Percentiles rank a stretch among this genome's conserved stretches.
Conservation (phyloP, 1,140 invertebrate genomes). For the Dinothrombium tinctorium region DNA sequence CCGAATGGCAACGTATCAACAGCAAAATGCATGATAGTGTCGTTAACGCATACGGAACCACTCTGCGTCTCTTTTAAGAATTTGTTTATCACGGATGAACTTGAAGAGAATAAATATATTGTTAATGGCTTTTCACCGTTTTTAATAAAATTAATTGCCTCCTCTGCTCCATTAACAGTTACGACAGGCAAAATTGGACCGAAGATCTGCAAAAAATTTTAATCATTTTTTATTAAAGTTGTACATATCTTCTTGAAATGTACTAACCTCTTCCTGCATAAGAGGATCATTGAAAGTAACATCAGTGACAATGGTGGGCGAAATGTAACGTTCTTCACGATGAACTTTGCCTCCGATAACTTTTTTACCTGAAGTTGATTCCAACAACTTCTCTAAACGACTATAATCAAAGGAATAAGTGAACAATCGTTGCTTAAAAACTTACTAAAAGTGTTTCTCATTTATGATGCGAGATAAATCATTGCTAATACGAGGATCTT, state of each 20-base stretch:
- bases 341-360: conserved; percentile 21
- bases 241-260: too few species aligned
- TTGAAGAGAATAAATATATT: conserved; percentile 16
- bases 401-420: too few species aligned
- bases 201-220: too few species aligned
- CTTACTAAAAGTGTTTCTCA: conserved; percentile 45
- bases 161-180: conserved; percentile 19
- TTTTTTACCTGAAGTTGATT: conserved; percentile 12
- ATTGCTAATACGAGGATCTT: conserved; percentile 46
- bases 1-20: conserved; percentile 26
- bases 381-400: conserved; percentile 6
- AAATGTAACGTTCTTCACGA: conserved; percentile 19
- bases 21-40: conserved; percentile 65
- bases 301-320: conserved; percentile 22
- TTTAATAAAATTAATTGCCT: conserved; percentile 17
- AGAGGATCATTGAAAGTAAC: conserved; percentile 17
- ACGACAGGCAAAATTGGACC: conserved; percentile 27
- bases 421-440: too few species aligned
- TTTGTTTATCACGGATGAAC: conserved; percentile 25
- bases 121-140: conserved; percentile 17
- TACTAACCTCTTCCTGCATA: conserved; percentile 23
- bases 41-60: conserved; percentile 66
- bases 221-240: too few species aligned
- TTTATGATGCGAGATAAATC: conserved; percentile 71
- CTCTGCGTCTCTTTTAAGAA: conserved; percentile 51